Evolutionary conservation across 1,140 invertebrate genomes (phyloP), one percentile per base, ranked within the genome.

Genomic region (Danaus plexippus): DNA sequence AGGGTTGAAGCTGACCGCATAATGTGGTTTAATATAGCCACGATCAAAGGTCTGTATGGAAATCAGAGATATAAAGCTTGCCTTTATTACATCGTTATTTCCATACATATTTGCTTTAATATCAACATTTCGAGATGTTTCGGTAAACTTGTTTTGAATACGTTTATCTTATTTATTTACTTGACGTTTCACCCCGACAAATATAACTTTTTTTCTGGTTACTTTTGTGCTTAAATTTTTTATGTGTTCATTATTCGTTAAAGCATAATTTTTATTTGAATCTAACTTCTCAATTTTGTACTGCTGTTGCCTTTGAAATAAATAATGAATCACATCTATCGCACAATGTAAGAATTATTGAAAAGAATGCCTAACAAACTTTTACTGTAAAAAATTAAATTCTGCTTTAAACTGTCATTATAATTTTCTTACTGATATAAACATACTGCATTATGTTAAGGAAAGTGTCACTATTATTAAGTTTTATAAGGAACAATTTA

Each of bases 1-100:
- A 69, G 69, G 73, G 76, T 68, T 69, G 60, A 67, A 59, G 46
- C 52, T 70, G 70, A 75, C 76, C 73, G 71, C 76, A 71, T 56
- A 52, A 54, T 69, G 75, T 66, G 75, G 75, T 74, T 77, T 73
- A 71, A 72, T 71, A 65, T 62, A 59, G 40, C 48, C 57, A 71
- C 61, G 70, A 71, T 71, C 69, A 68, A 67, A 68, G 64, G 62
- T 59, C 54, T 56, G 43, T 54, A 58, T 67, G 65, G 56, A 54
- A 62, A 66, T 65, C 51, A 48, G 57, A 61, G 66, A 68, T 55
- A 58, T 55, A 60, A 54, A 60, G 47, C 52, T 50, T 52, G 12
- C 53, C 53, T 61, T 61, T 56, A 61, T 61, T 56, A 61, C 59
- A 18, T 60, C 58, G 58, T 60, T 55, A 55, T 52, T 55, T 60